Conservation (phyloP, 2,797 vertebrate species). For the Adrianichthys oophorus region DNA sequence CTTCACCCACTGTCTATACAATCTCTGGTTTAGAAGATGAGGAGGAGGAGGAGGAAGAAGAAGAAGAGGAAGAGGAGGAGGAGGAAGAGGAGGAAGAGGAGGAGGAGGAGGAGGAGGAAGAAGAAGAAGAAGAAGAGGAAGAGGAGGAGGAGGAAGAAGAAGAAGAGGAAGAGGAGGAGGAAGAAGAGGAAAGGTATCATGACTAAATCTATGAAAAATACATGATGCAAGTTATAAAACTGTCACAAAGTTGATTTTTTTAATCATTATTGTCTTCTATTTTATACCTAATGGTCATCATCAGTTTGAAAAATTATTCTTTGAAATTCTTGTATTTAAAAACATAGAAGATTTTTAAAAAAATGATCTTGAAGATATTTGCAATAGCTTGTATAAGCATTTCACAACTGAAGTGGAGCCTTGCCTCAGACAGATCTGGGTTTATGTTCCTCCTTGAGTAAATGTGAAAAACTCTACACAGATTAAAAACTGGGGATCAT, state of each 20-base stretch:
- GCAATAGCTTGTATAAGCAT: too few species aligned
- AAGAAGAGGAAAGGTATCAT: constrained; percentile 50
- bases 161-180: constrained; percentile 33
- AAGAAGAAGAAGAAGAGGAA: constrained; percentile 33
- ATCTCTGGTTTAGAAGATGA: constrained; percentile 15
- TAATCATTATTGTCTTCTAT: too few species aligned
- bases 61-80: constrained; percentile 35
- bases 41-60: constrained; percentile 31
- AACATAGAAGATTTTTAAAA: too few species aligned
- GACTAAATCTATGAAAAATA: constrained; percentile 34
- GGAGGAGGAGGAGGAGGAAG: constrained; percentile 31
- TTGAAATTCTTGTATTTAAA: too few species aligned
- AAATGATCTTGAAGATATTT: too few species aligned
- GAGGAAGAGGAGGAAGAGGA: constrained; percentile 36
- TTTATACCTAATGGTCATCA: too few species aligned
- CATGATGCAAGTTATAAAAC: constrained; percentile 27
- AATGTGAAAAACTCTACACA: not conserved
- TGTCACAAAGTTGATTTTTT: too few species aligned
- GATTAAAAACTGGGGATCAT: too few species aligned
- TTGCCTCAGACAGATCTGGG: constrained; percentile 33
- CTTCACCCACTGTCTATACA: constrained; percentile 61
- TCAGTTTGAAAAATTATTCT: too few species aligned
- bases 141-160: constrained; percentile 35
- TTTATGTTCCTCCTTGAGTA: constrained; percentile 7
- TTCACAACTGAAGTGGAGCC: constrained; percentile 17